These are phyloP conservation scores for Synanthedon andrenaeformis DNA, from an alignment of 2,888 invertebrate species.

Conservation along the genomic window DNA sequence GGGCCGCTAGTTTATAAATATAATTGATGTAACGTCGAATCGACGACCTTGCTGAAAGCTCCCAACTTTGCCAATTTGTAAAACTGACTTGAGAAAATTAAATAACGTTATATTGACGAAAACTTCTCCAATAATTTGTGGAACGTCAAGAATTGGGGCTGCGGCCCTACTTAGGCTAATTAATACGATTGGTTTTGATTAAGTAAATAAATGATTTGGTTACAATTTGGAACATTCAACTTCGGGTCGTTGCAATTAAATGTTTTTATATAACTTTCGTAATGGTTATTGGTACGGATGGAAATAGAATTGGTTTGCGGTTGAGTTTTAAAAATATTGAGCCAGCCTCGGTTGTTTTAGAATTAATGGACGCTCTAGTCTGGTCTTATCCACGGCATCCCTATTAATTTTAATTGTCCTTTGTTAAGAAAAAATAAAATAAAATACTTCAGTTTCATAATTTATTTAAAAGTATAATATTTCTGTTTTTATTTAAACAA, in stretches of 20 bases:
- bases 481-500: too few species aligned
- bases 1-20: background rate
- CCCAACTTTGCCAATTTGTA: slow-evolving; percentile 22
- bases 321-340: too few species aligned
- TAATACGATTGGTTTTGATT: slow-evolving; percentile 46
- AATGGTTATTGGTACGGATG: slow-evolving; percentile 10
- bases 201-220: slow-evolving; percentile 44
- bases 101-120: slow-evolving; percentile 29
- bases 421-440: too few species aligned
- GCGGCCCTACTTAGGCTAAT: slow-evolving; percentile 19
- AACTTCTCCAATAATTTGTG: slow-evolving; percentile 39
- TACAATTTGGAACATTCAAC: slow-evolving; percentile 29
- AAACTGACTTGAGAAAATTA: slow-evolving; percentile 27
- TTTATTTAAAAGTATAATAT: too few species aligned
- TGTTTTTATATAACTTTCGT: slow-evolving; percentile 21
- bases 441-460: too few species aligned
- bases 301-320: background rate
- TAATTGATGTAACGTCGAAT: background rate
- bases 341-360: too few species aligned
- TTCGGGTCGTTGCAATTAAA: slow-evolving; percentile 19
- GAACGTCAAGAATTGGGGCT: slow-evolving; percentile 21
- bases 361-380: too few species aligned
- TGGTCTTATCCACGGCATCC: too few species aligned
- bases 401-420: too few species aligned
- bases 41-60: slow-evolving; percentile 13